phyloP scores from a whole-genome alignment of 2,113 vertebrate genomes.

The Pyxicephalus adspersus region DNA sequence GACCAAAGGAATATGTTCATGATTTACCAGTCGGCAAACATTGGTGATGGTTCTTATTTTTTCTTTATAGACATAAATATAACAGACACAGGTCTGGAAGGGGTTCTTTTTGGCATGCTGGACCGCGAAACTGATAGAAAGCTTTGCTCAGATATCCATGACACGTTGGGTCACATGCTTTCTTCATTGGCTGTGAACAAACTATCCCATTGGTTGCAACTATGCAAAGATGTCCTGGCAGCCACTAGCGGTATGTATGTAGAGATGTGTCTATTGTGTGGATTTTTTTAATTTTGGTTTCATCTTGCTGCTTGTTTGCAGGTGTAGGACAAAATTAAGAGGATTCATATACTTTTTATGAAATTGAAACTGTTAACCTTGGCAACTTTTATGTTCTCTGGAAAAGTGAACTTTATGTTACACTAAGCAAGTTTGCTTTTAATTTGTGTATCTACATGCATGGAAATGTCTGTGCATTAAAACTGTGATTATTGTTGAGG shows the following conservation, averaged over 20 bases:
- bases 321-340: too few relatives aligned
- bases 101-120: slow-evolving; percentile 96
- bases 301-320: too few relatives aligned
- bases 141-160: slow-evolving; percentile 95
- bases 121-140: slow-evolving; percentile 96
- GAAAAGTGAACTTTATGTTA: too few relatives aligned
- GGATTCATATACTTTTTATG: too few relatives aligned
- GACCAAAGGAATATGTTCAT: too few relatives aligned
- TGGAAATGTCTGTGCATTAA: too few relatives aligned
- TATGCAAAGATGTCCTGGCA: slow-evolving; percentile 97
- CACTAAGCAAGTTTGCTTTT: too few relatives aligned
- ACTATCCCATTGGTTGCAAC: slow-evolving; percentile 95
- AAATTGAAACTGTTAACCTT: too few relatives aligned
- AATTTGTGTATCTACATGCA: too few relatives aligned
- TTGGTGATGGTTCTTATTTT: background rate
- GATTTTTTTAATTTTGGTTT: background rate
- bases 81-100: slow-evolving; percentile 94
- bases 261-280: background rate
- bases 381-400: too few relatives aligned
- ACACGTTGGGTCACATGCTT: slow-evolving; percentile 97
- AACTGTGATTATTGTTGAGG: too few relatives aligned
- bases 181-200: slow-evolving; percentile 95
- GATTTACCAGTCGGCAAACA: too few relatives aligned
- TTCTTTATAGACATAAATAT: slow-evolving; percentile 80
- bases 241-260: slow-evolving; percentile 89